These are phyloP conservation scores for Halictus quadricinctus DNA, from an alignment of 2,888 invertebrate genomes.

Conservation along the genomic window DNA sequence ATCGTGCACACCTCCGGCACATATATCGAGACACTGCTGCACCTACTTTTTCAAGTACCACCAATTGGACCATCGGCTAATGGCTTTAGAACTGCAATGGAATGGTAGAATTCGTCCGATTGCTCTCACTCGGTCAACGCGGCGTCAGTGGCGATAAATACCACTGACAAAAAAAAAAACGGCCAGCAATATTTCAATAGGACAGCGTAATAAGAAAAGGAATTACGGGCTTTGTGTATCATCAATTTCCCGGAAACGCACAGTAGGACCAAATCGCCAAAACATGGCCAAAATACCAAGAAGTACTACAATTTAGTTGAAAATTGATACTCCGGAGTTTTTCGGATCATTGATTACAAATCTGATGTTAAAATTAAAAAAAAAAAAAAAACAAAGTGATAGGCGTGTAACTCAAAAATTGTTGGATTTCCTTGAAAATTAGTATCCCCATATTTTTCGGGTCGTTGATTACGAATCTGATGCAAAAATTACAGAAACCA, in stretches of 20 bases:
- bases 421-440: too few relatives aligned
- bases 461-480: too few relatives aligned
- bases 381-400: background rate
- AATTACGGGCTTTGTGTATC: background rate
- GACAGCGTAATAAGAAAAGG: constrained; percentile 7
- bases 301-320: background rate
- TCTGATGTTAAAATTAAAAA: background rate
- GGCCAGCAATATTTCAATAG: background rate
- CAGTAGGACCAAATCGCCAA: background rate
- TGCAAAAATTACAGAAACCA: too few relatives aligned
- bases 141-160: background rate
- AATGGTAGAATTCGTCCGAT: background rate
- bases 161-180: background rate
- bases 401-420: too few relatives aligned
- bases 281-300: background rate
- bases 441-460: too few relatives aligned
- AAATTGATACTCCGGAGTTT: background rate
- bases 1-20: too few relatives aligned
- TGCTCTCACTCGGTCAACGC: background rate
- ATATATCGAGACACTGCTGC: background rate
- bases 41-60: background rate
- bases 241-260: background rate
- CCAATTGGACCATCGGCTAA: background rate
- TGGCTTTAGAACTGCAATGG: background rate
- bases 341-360: too few relatives aligned